phyloP scores from a whole-genome alignment of 1,140 invertebrate genomes.

The Glossosoma conforme region DNA sequence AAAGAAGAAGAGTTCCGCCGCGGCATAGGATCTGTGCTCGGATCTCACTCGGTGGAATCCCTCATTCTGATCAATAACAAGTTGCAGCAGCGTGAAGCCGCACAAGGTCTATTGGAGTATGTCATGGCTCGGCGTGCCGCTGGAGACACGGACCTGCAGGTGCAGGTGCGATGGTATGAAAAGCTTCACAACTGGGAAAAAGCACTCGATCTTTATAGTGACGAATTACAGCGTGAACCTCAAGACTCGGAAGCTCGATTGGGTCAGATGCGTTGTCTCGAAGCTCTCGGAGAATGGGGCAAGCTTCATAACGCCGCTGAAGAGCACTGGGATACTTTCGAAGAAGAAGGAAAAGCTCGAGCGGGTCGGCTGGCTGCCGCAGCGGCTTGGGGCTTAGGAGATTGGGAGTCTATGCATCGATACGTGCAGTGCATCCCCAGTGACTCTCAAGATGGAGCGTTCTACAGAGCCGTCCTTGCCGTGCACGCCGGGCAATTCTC shows the following conservation, averaged over 20 bases:
- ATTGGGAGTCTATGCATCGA: constrained; percentile 90
- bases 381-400: constrained; percentile 88
- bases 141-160: constrained; percentile 58
- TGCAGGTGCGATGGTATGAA: constrained; percentile 97
- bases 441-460: constrained; percentile 90
- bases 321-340: constrained; percentile 67
- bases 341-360: constrained; percentile 66
- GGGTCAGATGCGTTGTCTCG: constrained; percentile 94
- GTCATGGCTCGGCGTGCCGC: constrained; percentile 77
- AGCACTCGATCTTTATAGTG: constrained; percentile 82
- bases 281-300: constrained; percentile 96
- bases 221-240: constrained; percentile 57
- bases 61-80: constrained; percentile 99
- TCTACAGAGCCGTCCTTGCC: constrained; percentile 91
- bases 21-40: constrained; percentile 56
- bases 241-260: constrained; percentile 77
- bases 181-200: constrained; percentile 98
- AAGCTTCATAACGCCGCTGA: constrained; percentile 72
- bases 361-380: constrained; percentile 91
- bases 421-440: constrained; percentile 83
- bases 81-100: constrained; percentile 96
- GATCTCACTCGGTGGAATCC: constrained; percentile 82
- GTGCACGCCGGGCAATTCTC: constrained; percentile 84
- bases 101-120: constrained; percentile 85
- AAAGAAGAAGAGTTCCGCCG: constrained; percentile 94